Conservation (phyloP, 2,888 invertebrate genomes). For the Drosophila koepferae region DNA sequence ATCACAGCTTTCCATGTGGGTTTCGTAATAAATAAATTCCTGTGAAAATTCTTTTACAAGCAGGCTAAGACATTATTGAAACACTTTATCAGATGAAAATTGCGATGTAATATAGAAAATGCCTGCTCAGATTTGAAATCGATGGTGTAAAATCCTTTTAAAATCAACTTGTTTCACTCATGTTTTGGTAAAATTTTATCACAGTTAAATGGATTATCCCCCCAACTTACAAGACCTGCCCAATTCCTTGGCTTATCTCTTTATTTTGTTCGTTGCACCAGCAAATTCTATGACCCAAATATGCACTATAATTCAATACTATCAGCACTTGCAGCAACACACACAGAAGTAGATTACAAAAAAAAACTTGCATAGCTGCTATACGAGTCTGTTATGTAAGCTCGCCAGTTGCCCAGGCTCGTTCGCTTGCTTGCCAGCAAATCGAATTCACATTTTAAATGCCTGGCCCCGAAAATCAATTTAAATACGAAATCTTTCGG, state of each 20-base stretch:
- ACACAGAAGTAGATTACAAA: constrained; percentile 1
- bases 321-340: constrained; percentile 16
- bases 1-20: neutral
- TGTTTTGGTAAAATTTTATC: too few relatives aligned
- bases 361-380: constrained; percentile 12
- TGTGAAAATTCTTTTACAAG: neutral
- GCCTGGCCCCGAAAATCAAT: constrained; percentile 58
- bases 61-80: neutral
- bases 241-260: constrained; percentile 46
- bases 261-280: constrained; percentile 42
- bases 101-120: neutral
- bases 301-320: constrained; percentile 31
- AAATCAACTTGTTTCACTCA: neutral
- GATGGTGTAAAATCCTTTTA: neutral
- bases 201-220: constrained; percentile 14
- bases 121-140: neutral
- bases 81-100: neutral
- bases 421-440: constrained; percentile 11
- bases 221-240: constrained; percentile 23
- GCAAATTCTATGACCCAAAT: constrained; percentile 58
- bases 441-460: constrained; percentile 58
- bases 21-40: neutral
- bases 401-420: neutral
- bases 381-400: constrained; percentile 34
- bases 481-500: constrained; percentile 31